Evolutionary conservation across 53 echinoderm and acorn worm genomes (phyloP).

Genomic region (Glandiceps talaboti): DNA sequence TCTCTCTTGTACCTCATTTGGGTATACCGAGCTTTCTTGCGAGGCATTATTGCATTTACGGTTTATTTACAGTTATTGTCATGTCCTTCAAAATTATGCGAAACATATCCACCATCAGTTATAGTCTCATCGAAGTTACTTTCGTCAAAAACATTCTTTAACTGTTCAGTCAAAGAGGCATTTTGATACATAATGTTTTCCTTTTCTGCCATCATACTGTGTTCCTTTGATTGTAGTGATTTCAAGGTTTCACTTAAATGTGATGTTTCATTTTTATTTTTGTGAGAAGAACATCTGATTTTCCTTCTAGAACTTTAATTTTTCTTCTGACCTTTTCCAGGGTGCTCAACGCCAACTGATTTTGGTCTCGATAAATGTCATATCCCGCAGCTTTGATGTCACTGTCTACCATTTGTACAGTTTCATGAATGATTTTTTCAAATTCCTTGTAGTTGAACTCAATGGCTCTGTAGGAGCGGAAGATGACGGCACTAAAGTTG

Average conservation of each 20-base stretch:
- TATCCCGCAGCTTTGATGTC: neutral
- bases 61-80: neutral
- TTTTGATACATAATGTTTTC: neutral
- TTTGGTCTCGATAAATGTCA: neutral
- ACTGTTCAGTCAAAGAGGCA: neutral
- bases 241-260: neutral
- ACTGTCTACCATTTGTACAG: neutral
- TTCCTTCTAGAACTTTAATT: neutral
- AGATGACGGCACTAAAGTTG: too few relatives aligned
- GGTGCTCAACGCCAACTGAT: neutral
- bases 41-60: neutral
- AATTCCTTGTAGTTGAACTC: neutral
- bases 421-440: neutral
- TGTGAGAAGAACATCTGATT: neutral
- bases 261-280: neutral
- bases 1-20: neutral
- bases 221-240: neutral
- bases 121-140: neutral
- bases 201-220: neutral
- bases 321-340: neutral
- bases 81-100: neutral
- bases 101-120: neutral
- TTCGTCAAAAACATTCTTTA: neutral
- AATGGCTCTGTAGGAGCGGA: too few relatives aligned
- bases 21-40: neutral